phyloP scores from a whole-genome alignment of 2,113 vertebrate species.

The cattle (Bos taurus) region DNA sequence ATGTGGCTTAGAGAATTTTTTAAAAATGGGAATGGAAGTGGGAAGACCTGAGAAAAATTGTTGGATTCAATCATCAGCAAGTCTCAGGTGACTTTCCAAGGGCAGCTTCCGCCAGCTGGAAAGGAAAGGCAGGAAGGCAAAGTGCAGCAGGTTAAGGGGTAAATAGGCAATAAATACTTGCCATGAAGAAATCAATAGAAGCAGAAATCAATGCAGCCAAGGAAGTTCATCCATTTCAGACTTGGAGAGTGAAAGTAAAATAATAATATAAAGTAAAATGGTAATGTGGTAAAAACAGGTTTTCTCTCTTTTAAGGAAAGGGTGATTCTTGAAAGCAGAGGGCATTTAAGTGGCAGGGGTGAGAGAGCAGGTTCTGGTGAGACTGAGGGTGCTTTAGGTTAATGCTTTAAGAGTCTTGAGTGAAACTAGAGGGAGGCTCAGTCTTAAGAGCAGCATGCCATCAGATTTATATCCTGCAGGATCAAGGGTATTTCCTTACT shows the following conservation, averaged over 20 bases:
- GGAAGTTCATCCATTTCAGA: constrained; percentile 50
- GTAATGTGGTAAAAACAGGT: neutral
- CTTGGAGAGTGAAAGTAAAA: constrained; percentile 28
- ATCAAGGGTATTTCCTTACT: constrained; percentile 14
- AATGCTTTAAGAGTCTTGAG: neutral
- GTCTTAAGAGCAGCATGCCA: neutral
- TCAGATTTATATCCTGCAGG: neutral
- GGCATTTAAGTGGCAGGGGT: neutral
- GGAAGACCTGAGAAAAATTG: neutral
- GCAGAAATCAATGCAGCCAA: constrained; percentile 50
- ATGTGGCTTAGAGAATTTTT: neutral
- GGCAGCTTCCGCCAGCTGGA: constrained; percentile 12
- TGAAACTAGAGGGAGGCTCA: neutral
- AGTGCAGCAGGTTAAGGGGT: constrained; percentile 40
- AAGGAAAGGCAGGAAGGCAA: constrained; percentile 41
- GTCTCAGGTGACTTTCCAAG: constrained; percentile 44
- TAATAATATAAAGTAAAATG: constrained; percentile 19
- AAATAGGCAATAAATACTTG: constrained; percentile 64
- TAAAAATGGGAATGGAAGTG: neutral
- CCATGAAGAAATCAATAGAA: constrained; percentile 54
- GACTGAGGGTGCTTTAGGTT: neutral
- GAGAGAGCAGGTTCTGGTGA: neutral
- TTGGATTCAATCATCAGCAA: constrained; percentile 45
- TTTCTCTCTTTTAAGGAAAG: neutral
- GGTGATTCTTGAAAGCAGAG: neutral